These are phyloP conservation scores for Scyliorhinus canicula DNA, from an alignment of 2,797 vertebrate genomes.

Conservation along the genomic window DNA sequence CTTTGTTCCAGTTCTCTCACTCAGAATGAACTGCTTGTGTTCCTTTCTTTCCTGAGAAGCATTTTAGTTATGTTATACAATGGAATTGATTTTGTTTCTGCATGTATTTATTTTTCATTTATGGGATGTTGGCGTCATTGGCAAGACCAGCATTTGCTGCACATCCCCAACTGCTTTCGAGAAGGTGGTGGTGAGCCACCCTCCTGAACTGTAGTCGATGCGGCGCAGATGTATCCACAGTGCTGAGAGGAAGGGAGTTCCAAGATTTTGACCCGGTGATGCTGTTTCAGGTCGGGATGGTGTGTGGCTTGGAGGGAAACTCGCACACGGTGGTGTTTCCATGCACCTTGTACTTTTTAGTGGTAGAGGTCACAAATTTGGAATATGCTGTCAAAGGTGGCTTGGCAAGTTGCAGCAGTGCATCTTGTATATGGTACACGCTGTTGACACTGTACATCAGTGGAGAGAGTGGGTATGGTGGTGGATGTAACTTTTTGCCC, in stretches of 20 bases:
- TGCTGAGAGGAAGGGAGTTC: not conserved
- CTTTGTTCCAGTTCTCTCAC: not conserved
- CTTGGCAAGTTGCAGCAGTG: no score
- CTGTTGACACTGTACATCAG: no score
- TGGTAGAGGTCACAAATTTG: no score
- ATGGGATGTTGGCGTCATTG: not conserved
- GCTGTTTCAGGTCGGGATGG: not conserved
- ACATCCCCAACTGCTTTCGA: not conserved
- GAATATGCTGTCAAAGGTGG: no score
- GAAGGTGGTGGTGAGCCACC: not conserved
- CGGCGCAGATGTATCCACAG: not conserved
- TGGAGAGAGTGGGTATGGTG: not conserved
- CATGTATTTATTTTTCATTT: not conserved
- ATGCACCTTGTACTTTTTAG: no score
- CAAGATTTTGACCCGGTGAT: not conserved
- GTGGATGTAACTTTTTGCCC: not conserved
- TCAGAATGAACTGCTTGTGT: not conserved
- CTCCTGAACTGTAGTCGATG: not conserved
- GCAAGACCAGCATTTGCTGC: not conserved
- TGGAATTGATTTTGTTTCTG: no score
- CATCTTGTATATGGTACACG: no score
- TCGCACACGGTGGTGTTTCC: not conserved
- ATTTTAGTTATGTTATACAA: not conserved
- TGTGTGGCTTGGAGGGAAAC: not conserved
- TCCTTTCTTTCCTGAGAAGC: not conserved